Percentiles rank a stretch among this genome's conserved stretches.
These are phyloP conservation scores for Gastrophysa polygoni DNA, from an alignment of 2,888 invertebrate species.

Conservation along the genomic window DNA sequence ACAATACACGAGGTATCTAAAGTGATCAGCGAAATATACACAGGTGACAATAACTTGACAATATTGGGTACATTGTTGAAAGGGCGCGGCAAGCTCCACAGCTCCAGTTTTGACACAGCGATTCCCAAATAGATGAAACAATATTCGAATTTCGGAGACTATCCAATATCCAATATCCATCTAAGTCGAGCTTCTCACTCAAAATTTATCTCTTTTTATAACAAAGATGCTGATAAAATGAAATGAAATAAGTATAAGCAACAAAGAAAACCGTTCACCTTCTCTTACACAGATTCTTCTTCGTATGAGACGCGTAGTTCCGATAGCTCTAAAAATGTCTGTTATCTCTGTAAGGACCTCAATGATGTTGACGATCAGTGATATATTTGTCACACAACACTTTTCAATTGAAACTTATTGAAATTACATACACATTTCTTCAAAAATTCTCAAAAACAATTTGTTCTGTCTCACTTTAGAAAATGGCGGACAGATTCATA, in stretches of 20 bases:
- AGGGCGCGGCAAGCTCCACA: slow-evolving; percentile 22
- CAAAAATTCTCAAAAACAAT: slow-evolving; percentile 54
- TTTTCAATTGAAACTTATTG: slow-evolving; percentile 25
- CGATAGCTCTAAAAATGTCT: slow-evolving; percentile 28
- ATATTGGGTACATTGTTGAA: too few species aligned
- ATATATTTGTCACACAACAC: slow-evolving; percentile 7
- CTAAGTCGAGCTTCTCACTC: slow-evolving; percentile 50
- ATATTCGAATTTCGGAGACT: neutral
- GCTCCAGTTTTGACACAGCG: too few species aligned
- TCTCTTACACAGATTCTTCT: slow-evolving; percentile 46
- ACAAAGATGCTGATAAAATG: slow-evolving; percentile 60
- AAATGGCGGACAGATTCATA: slow-evolving; percentile 59
- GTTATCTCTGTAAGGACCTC: slow-evolving; percentile 32
- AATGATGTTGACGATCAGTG: slow-evolving; percentile 5
- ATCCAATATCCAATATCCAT: neutral
- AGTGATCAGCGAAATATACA: too few species aligned
- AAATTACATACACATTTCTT: slow-evolving; percentile 38
- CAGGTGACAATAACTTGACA: too few species aligned
- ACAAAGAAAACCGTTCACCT: slow-evolving; percentile 59
- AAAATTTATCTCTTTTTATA: slow-evolving; percentile 59
- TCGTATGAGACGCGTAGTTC: slow-evolving; percentile 45
- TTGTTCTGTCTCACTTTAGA: slow-evolving; percentile 60
- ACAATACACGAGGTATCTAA: too few species aligned
- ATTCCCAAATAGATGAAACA: neutral
- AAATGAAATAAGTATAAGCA: slow-evolving; percentile 59